phyloP scores from a whole-genome alignment of 2,888 invertebrate genomes.

The Ectobius pallidus region DNA sequence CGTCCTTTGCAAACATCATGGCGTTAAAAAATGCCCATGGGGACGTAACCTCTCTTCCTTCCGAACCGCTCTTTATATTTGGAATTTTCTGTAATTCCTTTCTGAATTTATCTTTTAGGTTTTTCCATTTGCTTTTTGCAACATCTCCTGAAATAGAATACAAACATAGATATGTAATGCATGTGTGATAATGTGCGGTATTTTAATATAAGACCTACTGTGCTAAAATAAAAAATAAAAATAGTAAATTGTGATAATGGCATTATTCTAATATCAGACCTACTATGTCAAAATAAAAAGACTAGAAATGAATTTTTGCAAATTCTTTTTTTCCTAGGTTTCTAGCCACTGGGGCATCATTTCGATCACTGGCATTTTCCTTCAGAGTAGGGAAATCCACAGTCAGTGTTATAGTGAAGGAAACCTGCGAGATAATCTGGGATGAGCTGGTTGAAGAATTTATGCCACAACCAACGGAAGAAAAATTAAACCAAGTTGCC shows the following conservation, averaged over 20 bases:
- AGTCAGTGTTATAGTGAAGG: background rate
- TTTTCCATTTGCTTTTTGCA: background rate
- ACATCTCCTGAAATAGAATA: background rate
- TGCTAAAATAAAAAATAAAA: background rate
- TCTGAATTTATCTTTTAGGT: background rate
- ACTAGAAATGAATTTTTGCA: no score
- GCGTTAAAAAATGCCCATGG: background rate
- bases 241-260: no score
- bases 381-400: no score
- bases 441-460: background rate
- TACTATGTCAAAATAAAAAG: no score
- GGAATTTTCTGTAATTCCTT: background rate
- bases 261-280: no score
- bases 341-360: background rate
- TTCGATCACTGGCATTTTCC: background rate
- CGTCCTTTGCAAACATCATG: background rate
- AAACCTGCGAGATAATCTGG: conserved; percentile 7
- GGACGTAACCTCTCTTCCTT: background rate
- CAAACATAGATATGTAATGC: background rate
- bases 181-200: background rate
- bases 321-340: background rate
- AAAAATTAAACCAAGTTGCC: background rate
- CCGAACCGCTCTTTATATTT: background rate
- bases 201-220: background rate
- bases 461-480: background rate